phyloP scores from a whole-genome alignment of 2,113 vertebrate genomes.

The Tapirus terrestris region DNA sequence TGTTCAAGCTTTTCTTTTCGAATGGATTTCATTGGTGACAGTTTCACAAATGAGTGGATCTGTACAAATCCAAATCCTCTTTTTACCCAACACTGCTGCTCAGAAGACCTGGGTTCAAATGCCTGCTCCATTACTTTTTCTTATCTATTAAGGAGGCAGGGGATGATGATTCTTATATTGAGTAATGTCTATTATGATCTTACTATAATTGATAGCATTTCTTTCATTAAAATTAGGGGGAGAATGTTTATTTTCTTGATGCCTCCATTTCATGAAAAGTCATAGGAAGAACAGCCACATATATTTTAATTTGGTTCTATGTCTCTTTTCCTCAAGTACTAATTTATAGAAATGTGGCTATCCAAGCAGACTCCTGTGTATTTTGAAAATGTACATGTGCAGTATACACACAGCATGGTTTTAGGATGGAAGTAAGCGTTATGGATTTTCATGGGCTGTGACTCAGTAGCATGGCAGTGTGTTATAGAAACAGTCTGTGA shows the following conservation, averaged over 20 bases:
- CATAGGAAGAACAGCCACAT: neutral
- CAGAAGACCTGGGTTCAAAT: neutral
- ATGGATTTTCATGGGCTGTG: neutral
- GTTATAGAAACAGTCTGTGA: neutral
- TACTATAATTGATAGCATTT: neutral
- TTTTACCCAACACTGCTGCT: neutral
- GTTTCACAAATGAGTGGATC: constrained; percentile 12
- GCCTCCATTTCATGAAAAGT: constrained; percentile 2
- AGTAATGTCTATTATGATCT: neutral
- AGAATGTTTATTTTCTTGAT: constrained; percentile 17
- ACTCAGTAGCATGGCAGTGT: neutral
- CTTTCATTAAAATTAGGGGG: constrained; percentile 27
- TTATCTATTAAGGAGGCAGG: neutral
- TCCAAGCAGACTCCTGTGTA: neutral
- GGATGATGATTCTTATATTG: neutral
- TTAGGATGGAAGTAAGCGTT: neutral
- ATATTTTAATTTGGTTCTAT: constrained; percentile 23
- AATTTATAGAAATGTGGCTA: constrained; percentile 25
- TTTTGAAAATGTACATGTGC: constrained; percentile 15
- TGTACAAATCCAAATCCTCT: neutral
- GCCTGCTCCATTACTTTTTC: neutral
- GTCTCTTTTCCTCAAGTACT: neutral
- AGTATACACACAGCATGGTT: neutral
- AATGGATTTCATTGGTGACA: neutral
- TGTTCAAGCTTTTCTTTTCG: neutral